Conservation (phyloP, 1,140 invertebrate species). For the Agrypnia vestita region DNA sequence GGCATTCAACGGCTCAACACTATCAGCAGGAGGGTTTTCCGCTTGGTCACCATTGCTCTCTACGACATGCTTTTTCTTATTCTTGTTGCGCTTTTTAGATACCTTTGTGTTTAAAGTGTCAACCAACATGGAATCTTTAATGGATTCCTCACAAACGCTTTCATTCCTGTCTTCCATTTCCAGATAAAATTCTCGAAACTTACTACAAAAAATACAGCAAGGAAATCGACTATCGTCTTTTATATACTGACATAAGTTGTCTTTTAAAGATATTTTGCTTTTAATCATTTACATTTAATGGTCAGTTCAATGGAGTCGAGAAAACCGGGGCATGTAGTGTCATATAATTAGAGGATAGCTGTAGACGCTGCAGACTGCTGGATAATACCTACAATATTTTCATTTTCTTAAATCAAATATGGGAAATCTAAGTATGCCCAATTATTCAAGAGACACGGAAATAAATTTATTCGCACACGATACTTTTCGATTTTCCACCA, state of each 20-base stretch:
- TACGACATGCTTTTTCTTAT: conserved; percentile 57
- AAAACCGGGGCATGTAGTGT: conserved; percentile 10
- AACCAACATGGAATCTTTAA: conserved; percentile 8
- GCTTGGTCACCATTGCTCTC: conserved; percentile 44
- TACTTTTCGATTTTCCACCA: too few relatives aligned
- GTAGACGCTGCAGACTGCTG: too few relatives aligned
- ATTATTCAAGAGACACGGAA: too few relatives aligned
- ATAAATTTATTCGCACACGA: too few relatives aligned
- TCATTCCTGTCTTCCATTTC: conserved; percentile 49
- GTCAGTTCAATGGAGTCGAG: not conserved
- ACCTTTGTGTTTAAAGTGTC: conserved; percentile 37
- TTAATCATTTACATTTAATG: not conserved
- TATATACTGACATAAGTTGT: conserved; percentile 21
- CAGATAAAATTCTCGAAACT: conserved; percentile 19
- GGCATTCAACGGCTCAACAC: conserved; percentile 24
- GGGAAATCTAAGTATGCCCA: too few relatives aligned
- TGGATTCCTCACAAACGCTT: conserved; percentile 26
- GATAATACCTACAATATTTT: too few relatives aligned
- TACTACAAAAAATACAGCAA: conserved; percentile 7
- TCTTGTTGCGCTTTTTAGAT: conserved; percentile 44
- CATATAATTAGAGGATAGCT: not conserved
- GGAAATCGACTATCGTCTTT: conserved; percentile 24
- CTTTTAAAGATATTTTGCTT: not conserved
- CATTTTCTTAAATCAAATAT: too few relatives aligned
- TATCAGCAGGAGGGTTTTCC: conserved; percentile 20